Percentiles rank a stretch among this genome's conserved stretches.
Conservation (phyloP, 2,113 vertebrate genomes). For the Pituophis catenifer region DNA sequence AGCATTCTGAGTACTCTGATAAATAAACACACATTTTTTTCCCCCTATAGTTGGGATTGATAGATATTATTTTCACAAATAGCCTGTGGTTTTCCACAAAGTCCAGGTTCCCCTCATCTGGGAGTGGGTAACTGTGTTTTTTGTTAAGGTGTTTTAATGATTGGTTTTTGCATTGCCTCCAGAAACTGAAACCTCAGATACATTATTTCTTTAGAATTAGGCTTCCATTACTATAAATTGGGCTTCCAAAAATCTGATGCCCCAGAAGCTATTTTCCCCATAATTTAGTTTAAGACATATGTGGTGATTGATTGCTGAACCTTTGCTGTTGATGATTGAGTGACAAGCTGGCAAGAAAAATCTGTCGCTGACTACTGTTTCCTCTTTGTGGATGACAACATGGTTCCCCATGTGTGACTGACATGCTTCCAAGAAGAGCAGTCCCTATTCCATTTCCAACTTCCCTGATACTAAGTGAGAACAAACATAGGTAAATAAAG, state of each 20-base stretch:
- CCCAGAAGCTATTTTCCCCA: neutral
- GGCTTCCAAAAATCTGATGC: neutral
- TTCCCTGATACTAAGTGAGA: neutral
- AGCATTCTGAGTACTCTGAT: neutral
- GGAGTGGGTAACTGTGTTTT: neutral
- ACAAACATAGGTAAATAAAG: neutral
- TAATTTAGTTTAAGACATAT: neutral
- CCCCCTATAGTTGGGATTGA: neutral
- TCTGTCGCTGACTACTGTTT: neutral
- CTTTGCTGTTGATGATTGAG: neutral
- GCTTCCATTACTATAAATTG: neutral
- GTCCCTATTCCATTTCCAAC: neutral
- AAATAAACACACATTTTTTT: neutral
- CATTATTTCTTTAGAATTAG: neutral
- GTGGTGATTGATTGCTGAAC: neutral
- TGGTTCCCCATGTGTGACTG: neutral
- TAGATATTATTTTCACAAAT: neutral
- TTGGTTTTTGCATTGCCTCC: neutral
- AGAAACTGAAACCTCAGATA: neutral
- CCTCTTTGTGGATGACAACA: neutral
- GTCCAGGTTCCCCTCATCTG: neutral
- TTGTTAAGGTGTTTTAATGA: neutral
- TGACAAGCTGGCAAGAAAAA: constrained; percentile 14
- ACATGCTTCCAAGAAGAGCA: neutral
- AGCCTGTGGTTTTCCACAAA: neutral